Base-by-base conservation (phyloP, 2,797 vertebrate genomes). In the Cynodonichthys magdalenae region DNA sequence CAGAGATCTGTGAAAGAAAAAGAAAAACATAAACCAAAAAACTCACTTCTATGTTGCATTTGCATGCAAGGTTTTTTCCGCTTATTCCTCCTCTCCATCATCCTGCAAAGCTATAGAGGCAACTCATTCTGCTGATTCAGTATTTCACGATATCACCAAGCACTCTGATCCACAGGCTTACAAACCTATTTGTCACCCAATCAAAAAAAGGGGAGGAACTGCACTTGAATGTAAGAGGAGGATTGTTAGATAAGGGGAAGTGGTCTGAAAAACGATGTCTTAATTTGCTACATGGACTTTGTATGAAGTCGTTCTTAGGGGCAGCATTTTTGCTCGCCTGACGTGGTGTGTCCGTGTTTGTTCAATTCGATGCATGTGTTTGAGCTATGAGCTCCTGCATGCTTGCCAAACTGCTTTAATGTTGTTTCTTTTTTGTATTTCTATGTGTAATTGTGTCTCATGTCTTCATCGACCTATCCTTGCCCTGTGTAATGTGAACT, bases 361-460 rank as follows among this genome's bases (percentile, higher is more conserved):
- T 93, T 92, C 87, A 91, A 92, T 90, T 92, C 91, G 91, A 92
- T 95, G 94, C 93, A 94, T 94, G 94, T 92, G 82, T 92, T 90
- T 92, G 93, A 92, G 93, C 93, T 63, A 76, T 59, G 81, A 80
- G 93, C 93, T 94, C 92, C 92, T 94, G 93, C 94, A 94, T 94
- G 94, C 91, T 92, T 87, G 91, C 85, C 87, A 92, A 93, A 92
- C 88, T 91, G 92, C 93, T 94, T 92, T 90, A 84, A 91, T 94
- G 92, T 92, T 81, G 91, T 93, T 91, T 89, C 74, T 91, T 91
- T 92, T 90, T 92, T 90, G 90, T 91, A 86, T 89, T 92, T 90
- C 85, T 91, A 81, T 90, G 87, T 91, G 87, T 89, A 89, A 87
- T 90, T 90, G 91, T 93, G 91, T 92, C 89, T 92, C 91, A 89